These are phyloP conservation scores for Parauchenoglanis ngamensis DNA, from an alignment of 2,797 vertebrate species.

Conservation along the genomic window DNA sequence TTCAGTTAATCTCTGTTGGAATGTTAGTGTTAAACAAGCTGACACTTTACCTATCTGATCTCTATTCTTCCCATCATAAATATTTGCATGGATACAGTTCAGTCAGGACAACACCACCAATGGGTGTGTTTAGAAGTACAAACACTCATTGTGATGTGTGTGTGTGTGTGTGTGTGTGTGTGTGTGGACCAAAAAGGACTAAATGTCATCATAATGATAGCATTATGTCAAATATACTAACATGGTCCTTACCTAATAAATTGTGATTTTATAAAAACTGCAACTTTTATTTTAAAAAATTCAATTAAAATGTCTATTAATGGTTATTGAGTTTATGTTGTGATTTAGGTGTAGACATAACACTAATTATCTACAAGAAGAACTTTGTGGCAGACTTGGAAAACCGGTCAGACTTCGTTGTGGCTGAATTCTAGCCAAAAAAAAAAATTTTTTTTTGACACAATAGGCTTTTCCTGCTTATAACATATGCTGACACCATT, in stretches of 20 bases:
- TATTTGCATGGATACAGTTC: constrained; percentile 7
- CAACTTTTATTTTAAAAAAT: background rate
- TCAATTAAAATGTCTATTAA: background rate
- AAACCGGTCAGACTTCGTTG: background rate
- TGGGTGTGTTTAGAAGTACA: constrained; percentile 22
- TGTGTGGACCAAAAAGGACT: background rate
- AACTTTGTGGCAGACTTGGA: background rate
- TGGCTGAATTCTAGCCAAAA: background rate
- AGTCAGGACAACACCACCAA: background rate
- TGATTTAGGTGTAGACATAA: background rate
- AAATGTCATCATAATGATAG: background rate
- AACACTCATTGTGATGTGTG: background rate
- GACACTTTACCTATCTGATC: background rate
- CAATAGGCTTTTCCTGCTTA: background rate
- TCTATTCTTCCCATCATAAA: background rate
- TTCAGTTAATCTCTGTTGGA: background rate
- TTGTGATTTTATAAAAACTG: background rate
- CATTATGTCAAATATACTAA: background rate
- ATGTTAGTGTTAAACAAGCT: background rate
- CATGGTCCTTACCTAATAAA: background rate
- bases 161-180: background rate
- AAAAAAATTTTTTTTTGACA: background rate
- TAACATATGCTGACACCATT: background rate
- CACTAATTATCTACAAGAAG: background rate
- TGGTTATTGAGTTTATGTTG: background rate